A percentile compares a stretch with the other conserved stretches of the same genome.
These are phyloP conservation scores for Netelia melanura DNA, from an alignment of 2,888 invertebrate genomes.

Conservation along the genomic window DNA sequence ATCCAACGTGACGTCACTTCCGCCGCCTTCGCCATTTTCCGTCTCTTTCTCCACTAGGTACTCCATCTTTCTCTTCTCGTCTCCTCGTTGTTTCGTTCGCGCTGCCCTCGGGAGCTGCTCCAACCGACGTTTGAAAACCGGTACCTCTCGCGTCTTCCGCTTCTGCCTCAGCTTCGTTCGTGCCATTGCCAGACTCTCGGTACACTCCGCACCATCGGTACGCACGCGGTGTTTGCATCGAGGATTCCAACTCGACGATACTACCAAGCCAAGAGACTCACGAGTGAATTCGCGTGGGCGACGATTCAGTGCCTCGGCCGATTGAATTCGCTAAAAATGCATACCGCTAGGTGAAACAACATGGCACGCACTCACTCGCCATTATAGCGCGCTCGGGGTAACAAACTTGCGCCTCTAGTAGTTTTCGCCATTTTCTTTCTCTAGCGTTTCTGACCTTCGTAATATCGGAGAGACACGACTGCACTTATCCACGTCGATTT, in stretches of 20 bases:
- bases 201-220: background rate
- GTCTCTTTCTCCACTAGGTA: conserved; percentile 18
- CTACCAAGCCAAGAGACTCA: conserved; percentile 30
- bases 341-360: conserved; percentile 59
- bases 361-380: conserved; percentile 27
- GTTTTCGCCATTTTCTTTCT: conserved; percentile 30
- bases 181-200: background rate
- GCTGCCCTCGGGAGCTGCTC: conserved; percentile 45
- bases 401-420: conserved; percentile 7
- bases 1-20: conserved; percentile 75
- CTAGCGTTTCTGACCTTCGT: background rate
- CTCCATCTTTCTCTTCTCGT: conserved; percentile 25
- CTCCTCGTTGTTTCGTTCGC: conserved; percentile 12
- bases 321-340: conserved; percentile 72
- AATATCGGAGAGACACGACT: background rate
- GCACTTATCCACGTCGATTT: too few species aligned
- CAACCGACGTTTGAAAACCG: conserved; percentile 60
- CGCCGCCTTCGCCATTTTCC: conserved; percentile 73
- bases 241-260: conserved; percentile 44
- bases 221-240: conserved; percentile 59
- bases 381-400: conserved; percentile 32
- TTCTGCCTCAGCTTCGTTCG: conserved; percentile 6
- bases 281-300: conserved; percentile 67
- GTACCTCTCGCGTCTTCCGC: conserved; percentile 49
- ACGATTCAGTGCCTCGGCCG: conserved; percentile 71